phyloP scores from a whole-genome alignment of 2,888 invertebrate genomes.

The Himalopsyche tibetana region DNA sequence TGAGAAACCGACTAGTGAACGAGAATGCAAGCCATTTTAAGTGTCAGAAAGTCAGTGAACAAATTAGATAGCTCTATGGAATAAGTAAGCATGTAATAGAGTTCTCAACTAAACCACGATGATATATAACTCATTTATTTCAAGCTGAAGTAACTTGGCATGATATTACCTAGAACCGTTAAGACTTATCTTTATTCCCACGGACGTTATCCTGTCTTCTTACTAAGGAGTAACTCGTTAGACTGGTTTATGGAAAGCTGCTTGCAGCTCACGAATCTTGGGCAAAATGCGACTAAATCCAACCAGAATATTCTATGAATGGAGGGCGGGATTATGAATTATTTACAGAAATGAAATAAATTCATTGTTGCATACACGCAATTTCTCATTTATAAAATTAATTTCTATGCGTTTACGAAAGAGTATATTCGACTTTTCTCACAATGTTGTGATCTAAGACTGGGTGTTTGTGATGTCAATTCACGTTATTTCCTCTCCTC shows the following conservation, averaged over 20 bases:
- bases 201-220: not conserved
- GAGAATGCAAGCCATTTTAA: not conserved
- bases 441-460: too few species aligned
- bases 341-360: too few species aligned
- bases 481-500: too few species aligned
- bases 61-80: not conserved
- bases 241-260: constrained; percentile 6
- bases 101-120: constrained; percentile 2
- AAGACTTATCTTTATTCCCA: constrained; percentile 7
- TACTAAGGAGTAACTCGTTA: not conserved
- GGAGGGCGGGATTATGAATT: too few species aligned
- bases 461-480: too few species aligned
- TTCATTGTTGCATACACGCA: too few species aligned
- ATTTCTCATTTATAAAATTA: too few species aligned
- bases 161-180: constrained; percentile 8
- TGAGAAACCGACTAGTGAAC: not conserved
- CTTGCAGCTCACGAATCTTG: not conserved
- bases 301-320: too few species aligned
- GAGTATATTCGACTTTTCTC: too few species aligned
- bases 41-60: not conserved
- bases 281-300: too few species aligned
- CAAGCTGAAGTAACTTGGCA: constrained; percentile 19
- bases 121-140: constrained; percentile 1
- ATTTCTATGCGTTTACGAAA: too few species aligned
- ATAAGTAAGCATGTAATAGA: not conserved